Conservation (phyloP, 1,140 invertebrate genomes). For the Bombus confusus region DNA sequence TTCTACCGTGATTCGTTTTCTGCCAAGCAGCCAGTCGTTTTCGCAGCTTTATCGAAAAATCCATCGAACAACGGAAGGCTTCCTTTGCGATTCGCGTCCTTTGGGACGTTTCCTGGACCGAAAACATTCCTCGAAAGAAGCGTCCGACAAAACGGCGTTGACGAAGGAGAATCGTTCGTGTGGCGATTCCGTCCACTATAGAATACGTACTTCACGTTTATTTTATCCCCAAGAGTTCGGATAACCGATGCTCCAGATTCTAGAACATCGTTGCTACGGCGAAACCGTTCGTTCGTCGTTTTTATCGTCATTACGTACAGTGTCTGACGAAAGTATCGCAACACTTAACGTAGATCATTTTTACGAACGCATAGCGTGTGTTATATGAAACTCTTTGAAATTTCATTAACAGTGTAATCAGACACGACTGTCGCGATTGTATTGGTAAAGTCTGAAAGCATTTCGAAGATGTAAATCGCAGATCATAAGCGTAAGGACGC, state of each 20-base stretch:
- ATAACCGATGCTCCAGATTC: too few species aligned
- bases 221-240: not conserved
- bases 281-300: not conserved
- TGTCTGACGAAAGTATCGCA: too few species aligned
- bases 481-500: too few species aligned
- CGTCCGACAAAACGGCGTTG: not conserved
- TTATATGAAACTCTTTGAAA: too few species aligned
- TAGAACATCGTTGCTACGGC: not conserved
- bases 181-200: not conserved
- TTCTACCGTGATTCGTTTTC: slow-evolving; percentile 30
- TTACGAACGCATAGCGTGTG: too few species aligned
- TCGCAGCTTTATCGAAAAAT: slow-evolving; percentile 67
- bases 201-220: not conserved
- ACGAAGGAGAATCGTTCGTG: not conserved
- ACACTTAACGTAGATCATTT: too few species aligned
- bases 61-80: slow-evolving; percentile 62
- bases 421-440: too few species aligned
- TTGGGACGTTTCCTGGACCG: slow-evolving; percentile 21
- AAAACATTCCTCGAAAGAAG: slow-evolving; percentile 18
- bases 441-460: too few species aligned
- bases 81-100: slow-evolving; percentile 54
- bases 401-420: too few species aligned
- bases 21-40: slow-evolving; percentile 54
- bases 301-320: slow-evolving; percentile 1
- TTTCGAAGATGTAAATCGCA: too few species aligned